Evolutionary conservation across 35 echinoderm and acorn worm genomes (phyloP).

Genomic region (Heliocidaris erythrogramma): DNA sequence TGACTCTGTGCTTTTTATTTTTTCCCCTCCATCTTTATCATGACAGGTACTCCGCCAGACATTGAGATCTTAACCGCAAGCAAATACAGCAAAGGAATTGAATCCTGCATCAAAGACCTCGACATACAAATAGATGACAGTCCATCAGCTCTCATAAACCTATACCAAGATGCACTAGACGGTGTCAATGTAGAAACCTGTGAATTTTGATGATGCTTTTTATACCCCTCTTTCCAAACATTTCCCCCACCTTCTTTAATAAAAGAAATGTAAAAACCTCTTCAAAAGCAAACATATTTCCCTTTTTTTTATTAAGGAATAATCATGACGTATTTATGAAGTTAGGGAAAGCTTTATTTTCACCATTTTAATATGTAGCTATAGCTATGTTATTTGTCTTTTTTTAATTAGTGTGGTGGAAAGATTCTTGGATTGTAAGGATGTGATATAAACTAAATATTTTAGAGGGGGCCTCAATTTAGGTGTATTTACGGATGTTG

Average conservation of each 20-base stretch:
- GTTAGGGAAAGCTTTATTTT: background rate
- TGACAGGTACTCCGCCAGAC: constrained; percentile 83
- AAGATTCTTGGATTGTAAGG: background rate
- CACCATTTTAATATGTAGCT: background rate
- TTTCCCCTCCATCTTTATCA: background rate
- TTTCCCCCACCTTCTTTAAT: background rate
- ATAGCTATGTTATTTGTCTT: background rate
- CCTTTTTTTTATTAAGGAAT: background rate
- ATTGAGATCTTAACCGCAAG: constrained; percentile 74
- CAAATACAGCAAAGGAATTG: constrained; percentile 65
- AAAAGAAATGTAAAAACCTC: no score
- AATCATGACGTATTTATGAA: background rate
- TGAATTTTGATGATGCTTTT: constrained; percentile 43
- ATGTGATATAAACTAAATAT: background rate
- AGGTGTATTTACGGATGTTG: background rate
- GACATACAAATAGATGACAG: constrained; percentile 57
- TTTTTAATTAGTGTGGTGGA: background rate
- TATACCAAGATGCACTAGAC: constrained; percentile 58
- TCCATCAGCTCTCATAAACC: constrained; percentile 33
- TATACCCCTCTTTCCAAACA: background rate
- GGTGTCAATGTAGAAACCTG: constrained; percentile 72
- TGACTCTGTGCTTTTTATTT: background rate
- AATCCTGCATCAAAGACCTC: constrained; percentile 67
- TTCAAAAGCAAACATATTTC: background rate
- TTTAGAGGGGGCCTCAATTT: background rate